phyloP scores from a whole-genome alignment of 2,797 vertebrate species.

The Pampus argenteus region DNA sequence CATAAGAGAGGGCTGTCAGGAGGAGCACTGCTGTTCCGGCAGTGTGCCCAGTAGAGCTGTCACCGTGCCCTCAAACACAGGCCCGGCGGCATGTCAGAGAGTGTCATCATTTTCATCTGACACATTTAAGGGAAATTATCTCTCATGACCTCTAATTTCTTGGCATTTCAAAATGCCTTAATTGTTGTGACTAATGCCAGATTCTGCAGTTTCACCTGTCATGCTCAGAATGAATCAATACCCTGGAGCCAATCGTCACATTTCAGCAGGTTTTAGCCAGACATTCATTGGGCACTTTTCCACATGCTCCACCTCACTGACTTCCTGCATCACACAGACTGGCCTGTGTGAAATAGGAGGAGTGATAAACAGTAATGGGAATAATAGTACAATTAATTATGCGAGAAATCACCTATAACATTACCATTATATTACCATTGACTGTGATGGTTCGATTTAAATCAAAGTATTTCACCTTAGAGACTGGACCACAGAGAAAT shows the following conservation, averaged over 20 bases:
- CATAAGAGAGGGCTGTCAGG: constrained; percentile 90
- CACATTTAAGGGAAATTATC: constrained; percentile 87
- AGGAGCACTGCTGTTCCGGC: constrained; percentile 90
- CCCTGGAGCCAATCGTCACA: constrained; percentile 83
- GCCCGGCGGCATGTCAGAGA: constrained; percentile 87
- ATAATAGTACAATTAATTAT: not conserved
- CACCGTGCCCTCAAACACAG: constrained; percentile 87
- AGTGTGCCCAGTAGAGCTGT: constrained; percentile 91
- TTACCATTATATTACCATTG: not conserved
- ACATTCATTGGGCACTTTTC: constrained; percentile 61
- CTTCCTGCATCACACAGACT: constrained; percentile 26
- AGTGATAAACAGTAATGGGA: constrained; percentile 10
- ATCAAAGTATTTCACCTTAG: not conserved
- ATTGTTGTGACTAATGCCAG: constrained; percentile 91
- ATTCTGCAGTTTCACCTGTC: constrained; percentile 90
- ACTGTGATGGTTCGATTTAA: not conserved
- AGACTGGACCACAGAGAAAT: not conserved
- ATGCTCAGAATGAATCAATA: constrained; percentile 91
- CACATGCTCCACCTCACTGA: constrained; percentile 61
- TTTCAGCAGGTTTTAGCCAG: constrained; percentile 79
- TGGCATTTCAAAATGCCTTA: constrained; percentile 94
- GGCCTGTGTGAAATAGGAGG: not conserved
- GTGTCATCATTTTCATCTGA: constrained; percentile 91
- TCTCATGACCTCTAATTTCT: constrained; percentile 93
- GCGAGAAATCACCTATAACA: constrained; percentile 11